Percentiles rank a stretch among this genome's conserved stretches.
Conservation (phyloP, 1,140 invertebrate species). For the Batillaria attramentaria region DNA sequence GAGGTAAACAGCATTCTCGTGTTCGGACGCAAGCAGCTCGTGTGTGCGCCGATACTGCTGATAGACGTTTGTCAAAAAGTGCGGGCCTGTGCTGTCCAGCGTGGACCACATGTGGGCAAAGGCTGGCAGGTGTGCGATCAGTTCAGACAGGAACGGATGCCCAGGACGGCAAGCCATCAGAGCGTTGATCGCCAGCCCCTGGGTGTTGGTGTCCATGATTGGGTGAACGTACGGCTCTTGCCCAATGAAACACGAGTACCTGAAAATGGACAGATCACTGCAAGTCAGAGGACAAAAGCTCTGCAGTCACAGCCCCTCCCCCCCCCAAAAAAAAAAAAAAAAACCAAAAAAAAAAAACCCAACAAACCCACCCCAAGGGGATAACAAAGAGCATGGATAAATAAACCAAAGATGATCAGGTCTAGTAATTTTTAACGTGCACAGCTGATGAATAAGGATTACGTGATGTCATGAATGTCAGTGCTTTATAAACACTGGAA, state of each 20-base stretch:
- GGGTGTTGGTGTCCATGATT: conserved; percentile 62
- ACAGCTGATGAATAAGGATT: no score
- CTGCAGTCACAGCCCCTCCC: no score
- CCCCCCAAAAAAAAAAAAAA: no score
- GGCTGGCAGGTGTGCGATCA: conserved; percentile 58
- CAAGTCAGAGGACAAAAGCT: no score
- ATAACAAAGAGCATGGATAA: no score
- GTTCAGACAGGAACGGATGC: conserved; percentile 65
- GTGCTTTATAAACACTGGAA: no score
- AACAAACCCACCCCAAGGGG: no score
- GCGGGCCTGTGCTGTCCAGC: conserved; percentile 66
- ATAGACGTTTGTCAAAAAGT: conserved; percentile 61
- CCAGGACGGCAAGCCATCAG: conserved; percentile 62
- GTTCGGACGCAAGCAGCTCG: conserved; percentile 5
- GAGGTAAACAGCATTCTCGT: conserved; percentile 53
- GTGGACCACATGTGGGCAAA: conserved; percentile 66
- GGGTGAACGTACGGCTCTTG: conserved; percentile 69
- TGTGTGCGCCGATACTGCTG: conserved; percentile 45
- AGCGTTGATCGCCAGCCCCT: conserved; percentile 66
- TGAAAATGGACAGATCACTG: no score
- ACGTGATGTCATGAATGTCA: no score
- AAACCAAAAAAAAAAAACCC: no score
- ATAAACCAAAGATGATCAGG: no score
- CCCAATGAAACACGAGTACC: conserved; percentile 64
- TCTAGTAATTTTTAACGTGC: no score